Percentiles rank a stretch among this genome's conserved stretches.
phyloP scores from a whole-genome alignment of 2,888 invertebrate species.

The Argyresthia goedartella region DNA sequence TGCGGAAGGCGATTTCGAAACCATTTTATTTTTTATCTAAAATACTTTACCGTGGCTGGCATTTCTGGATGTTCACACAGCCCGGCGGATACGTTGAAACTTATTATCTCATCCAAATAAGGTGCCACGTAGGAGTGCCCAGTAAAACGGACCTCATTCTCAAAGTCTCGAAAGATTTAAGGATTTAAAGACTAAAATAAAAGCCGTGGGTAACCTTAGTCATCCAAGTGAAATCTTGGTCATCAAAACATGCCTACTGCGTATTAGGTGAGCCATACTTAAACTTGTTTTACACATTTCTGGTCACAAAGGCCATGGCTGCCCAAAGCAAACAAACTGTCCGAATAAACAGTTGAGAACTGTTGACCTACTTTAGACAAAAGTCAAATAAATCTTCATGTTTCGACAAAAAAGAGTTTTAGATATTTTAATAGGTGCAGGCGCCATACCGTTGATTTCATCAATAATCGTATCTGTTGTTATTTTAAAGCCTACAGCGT shows the following conservation, averaged over 20 bases:
- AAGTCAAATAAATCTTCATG: slow-evolving; percentile 50
- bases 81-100: slow-evolving; percentile 44
- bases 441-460: slow-evolving; percentile 16
- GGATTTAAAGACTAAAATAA: no score
- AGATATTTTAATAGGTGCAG: slow-evolving; percentile 20
- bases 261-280: slow-evolving; percentile 6
- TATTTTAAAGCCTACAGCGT: slow-evolving; percentile 4
- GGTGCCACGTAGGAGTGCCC: slow-evolving; percentile 21
- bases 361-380: slow-evolving; percentile 55
- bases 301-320: slow-evolving; percentile 31
- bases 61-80: slow-evolving; percentile 28
- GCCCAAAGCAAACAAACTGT: slow-evolving; percentile 29
- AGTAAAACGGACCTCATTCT: background rate
- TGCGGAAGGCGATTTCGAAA: no score
- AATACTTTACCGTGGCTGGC: background rate
- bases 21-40: no score
- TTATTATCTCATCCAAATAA: slow-evolving; percentile 49
- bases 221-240: no score
- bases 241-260: no score
- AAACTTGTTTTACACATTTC: slow-evolving; percentile 28
- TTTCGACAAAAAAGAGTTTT: slow-evolving; percentile 33
- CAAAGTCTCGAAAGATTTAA: background rate
- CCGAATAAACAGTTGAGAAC: slow-evolving; percentile 29
- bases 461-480: slow-evolving; percentile 12
- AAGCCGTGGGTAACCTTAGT: no score